Evolutionary conservation across 2,113 vertebrate species (phyloP).

Genomic region (Climacteris rufus): DNA sequence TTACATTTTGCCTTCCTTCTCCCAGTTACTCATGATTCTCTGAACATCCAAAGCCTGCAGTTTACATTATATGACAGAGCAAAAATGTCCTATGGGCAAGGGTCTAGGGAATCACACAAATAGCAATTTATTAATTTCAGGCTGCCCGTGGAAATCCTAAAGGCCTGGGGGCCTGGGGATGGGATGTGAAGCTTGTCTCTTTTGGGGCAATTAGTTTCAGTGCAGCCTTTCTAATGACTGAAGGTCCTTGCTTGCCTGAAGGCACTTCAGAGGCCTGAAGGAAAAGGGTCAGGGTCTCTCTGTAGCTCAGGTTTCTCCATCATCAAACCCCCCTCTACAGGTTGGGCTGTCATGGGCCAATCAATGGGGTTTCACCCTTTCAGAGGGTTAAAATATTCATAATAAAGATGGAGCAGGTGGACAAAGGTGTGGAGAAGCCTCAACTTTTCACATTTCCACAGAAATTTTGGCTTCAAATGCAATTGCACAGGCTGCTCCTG

Average conservation of each 20-base stretch:
- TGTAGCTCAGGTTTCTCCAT: background rate
- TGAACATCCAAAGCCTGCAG: slow-evolving; percentile 5
- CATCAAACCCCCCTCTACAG: background rate
- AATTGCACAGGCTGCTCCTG: background rate
- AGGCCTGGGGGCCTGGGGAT: background rate
- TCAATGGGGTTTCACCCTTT: background rate
- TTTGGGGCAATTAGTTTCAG: background rate
- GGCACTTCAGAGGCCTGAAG: background rate
- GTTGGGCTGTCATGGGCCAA: background rate
- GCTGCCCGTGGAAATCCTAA: background rate
- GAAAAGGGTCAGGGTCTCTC: background rate
- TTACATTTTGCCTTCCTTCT: background rate
- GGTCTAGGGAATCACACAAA: slow-evolving; percentile 47
- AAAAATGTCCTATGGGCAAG: slow-evolving; percentile 13
- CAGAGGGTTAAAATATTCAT: background rate
- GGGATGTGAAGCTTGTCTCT: background rate
- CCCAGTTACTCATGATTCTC: background rate
- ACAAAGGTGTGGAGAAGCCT: background rate
- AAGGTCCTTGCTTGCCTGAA: background rate
- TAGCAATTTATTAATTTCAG: slow-evolving; percentile 12
- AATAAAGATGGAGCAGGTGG: background rate
- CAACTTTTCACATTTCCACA: background rate
- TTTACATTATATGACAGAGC: slow-evolving; percentile 9
- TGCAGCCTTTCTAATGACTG: background rate
- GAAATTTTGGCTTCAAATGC: background rate